phyloP scores from a whole-genome alignment of 2,888 invertebrate species.

The Ptychoptera contaminata region DNA sequence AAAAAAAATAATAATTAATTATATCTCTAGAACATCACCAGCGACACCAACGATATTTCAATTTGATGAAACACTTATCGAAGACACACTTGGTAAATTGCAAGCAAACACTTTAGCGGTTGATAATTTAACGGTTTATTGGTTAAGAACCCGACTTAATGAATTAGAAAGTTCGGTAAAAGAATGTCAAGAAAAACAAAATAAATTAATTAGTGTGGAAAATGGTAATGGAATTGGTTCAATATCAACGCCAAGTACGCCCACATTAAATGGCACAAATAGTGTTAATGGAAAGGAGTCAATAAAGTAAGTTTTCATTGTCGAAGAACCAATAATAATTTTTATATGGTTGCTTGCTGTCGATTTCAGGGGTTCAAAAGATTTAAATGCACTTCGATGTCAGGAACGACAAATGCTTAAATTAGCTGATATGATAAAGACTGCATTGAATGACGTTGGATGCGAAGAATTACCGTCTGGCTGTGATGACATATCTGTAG shows the following conservation, averaged over 20 bases:
- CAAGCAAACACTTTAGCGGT: slow-evolving; percentile 78
- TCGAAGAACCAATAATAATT: too few relatives aligned
- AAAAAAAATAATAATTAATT: slow-evolving; percentile 2
- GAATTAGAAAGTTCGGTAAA: slow-evolving; percentile 68
- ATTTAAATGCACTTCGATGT: slow-evolving; percentile 64
- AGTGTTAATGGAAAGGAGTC: slow-evolving; percentile 23
- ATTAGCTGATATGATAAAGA: slow-evolving; percentile 68
- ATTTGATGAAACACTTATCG: slow-evolving; percentile 76
- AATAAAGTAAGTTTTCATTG: slow-evolving; percentile 17
- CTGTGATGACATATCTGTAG: slow-evolving; percentile 49
- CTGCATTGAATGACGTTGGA: slow-evolving; percentile 71
- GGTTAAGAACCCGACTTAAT: slow-evolving; percentile 62
- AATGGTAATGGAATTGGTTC: slow-evolving; percentile 17
- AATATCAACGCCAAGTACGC: slow-evolving; percentile 14
- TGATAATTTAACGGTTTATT: slow-evolving; percentile 83
- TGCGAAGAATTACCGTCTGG: slow-evolving; percentile 79
- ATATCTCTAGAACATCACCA: slow-evolving; percentile 53
- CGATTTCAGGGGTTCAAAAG: slow-evolving; percentile 39
- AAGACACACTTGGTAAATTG: slow-evolving; percentile 75
- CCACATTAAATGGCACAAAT: slow-evolving; percentile 37
- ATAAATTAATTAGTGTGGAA: slow-evolving; percentile 36
- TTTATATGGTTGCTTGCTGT: background rate
- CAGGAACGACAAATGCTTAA: slow-evolving; percentile 68
- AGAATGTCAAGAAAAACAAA: slow-evolving; percentile 57
- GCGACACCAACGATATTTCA: slow-evolving; percentile 61